These are phyloP conservation scores for Armadillidium nasatum DNA, from an alignment of 1,140 invertebrate species.

Conservation along the genomic window DNA sequence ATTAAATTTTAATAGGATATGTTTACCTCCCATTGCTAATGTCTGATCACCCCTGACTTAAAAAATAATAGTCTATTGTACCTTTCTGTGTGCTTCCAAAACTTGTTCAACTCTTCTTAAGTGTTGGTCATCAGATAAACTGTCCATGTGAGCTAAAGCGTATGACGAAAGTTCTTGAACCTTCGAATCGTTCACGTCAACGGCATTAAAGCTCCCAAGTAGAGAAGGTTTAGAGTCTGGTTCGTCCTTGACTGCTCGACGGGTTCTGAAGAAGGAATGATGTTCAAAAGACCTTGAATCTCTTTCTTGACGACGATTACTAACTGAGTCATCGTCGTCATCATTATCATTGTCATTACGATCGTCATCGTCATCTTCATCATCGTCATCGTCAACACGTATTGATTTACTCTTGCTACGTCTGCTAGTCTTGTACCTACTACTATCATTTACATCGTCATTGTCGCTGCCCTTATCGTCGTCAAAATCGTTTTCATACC, in stretches of 20 bases:
- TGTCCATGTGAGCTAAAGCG: not conserved
- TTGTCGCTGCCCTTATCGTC: not conserved
- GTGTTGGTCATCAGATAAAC: not conserved
- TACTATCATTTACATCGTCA: not conserved
- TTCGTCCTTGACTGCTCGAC: not conserved
- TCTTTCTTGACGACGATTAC: not conserved
- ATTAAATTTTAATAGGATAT: too few relatives aligned
- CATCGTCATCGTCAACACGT: not conserved
- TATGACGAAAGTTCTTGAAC: not conserved
- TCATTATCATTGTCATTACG: not conserved
- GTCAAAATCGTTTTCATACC: too few relatives aligned
- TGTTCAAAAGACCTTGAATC: not conserved
- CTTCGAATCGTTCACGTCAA: not conserved
- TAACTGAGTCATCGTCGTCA: not conserved
- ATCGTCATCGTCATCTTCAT: not conserved
- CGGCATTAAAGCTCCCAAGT: not conserved
- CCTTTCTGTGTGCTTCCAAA: not conserved
- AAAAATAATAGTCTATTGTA: not conserved
- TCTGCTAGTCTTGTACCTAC: too few relatives aligned
- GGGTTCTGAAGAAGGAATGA: not conserved
- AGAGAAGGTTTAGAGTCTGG: too few relatives aligned
- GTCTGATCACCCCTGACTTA: too few relatives aligned
- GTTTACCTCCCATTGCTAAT: too few relatives aligned
- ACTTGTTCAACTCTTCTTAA: constrained; percentile 1
- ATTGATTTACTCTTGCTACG: too few relatives aligned